A percentile compares a stretch with the other conserved stretches of the same genome.
These are phyloP conservation scores for Hypocryptadius cinnamomeus DNA, from an alignment of 2,113 vertebrate species.

Conservation along the genomic window DNA sequence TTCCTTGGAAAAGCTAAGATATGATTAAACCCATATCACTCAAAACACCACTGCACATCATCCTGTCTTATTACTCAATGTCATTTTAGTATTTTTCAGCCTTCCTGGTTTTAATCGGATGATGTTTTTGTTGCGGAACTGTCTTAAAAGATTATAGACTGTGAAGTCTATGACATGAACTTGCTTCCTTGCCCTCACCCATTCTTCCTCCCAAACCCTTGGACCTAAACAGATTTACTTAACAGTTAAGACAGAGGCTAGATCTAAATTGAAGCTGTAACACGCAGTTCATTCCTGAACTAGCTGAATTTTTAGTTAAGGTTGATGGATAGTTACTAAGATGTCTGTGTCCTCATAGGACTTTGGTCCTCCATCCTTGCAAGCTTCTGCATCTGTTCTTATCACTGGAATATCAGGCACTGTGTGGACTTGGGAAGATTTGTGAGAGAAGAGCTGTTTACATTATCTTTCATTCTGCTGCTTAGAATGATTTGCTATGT, in stretches of 20 bases:
- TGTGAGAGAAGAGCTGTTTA: not conserved
- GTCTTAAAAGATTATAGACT: not conserved
- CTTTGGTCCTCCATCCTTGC: not conserved
- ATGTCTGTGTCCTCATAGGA: not conserved
- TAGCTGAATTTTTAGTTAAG: not conserved
- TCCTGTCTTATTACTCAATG: not conserved
- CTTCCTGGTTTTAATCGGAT: not conserved
- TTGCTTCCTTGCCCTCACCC: rapidly evolving
- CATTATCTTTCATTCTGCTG: not conserved
- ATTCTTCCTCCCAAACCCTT: too few species aligned
- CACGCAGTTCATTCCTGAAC: not conserved
- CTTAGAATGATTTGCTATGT: not conserved
- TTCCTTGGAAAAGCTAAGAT: not conserved
- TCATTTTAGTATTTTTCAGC: not conserved
- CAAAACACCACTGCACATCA: not conserved
- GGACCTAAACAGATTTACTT: not conserved
- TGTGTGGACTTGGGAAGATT: not conserved
- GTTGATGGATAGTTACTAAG: not conserved
- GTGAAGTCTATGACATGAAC: not conserved
- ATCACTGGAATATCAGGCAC: not conserved
- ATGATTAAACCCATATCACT: not conserved
- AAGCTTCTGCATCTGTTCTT: not conserved
- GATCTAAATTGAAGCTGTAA: not conserved
- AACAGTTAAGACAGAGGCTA: not conserved
- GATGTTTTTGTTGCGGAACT: not conserved